Evolutionary conservation across 2,797 vertebrate species (phyloP).

Genomic region (Brotula barbata): DNA sequence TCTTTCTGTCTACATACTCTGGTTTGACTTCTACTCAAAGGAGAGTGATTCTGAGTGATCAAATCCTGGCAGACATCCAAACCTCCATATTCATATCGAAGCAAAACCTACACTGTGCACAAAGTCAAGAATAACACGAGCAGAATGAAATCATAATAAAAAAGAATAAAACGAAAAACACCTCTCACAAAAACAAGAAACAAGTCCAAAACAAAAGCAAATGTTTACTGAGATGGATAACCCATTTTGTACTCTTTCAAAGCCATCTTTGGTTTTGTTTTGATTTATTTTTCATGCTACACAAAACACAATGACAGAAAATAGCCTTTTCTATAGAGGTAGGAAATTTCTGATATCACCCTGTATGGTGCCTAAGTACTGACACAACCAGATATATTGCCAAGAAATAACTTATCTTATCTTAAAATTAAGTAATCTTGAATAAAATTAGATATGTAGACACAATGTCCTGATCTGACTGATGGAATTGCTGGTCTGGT

Average conservation of each 20-base stretch:
- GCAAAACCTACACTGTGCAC: background rate
- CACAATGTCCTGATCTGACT: conserved; percentile 4
- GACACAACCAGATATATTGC: background rate
- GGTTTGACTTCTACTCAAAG: no score
- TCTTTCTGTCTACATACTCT: background rate
- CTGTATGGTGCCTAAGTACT: background rate
- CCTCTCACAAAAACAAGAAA: conserved; percentile 11
- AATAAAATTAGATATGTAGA: conserved; percentile 1
- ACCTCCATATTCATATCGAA: no score
- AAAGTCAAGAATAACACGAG: background rate
- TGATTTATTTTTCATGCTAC: background rate
- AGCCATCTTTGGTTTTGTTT: background rate
- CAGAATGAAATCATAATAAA: background rate
- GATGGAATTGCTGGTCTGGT: conserved; percentile 8
- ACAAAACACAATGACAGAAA: background rate
- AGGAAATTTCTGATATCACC: background rate
- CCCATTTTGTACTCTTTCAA: background rate
- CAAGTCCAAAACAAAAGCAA: background rate
- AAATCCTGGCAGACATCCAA: background rate
- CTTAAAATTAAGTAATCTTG: no score
- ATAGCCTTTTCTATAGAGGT: background rate
- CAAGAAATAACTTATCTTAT: background rate
- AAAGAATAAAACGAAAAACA: conserved; percentile 12
- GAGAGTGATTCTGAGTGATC: background rate
- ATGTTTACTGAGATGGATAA: conserved; percentile 8